Percentiles rank a stretch among this genome's conserved stretches.
These are phyloP conservation scores for Tetropium fuscum DNA, from an alignment of 2,888 invertebrate genomes.

Conservation along the genomic window DNA sequence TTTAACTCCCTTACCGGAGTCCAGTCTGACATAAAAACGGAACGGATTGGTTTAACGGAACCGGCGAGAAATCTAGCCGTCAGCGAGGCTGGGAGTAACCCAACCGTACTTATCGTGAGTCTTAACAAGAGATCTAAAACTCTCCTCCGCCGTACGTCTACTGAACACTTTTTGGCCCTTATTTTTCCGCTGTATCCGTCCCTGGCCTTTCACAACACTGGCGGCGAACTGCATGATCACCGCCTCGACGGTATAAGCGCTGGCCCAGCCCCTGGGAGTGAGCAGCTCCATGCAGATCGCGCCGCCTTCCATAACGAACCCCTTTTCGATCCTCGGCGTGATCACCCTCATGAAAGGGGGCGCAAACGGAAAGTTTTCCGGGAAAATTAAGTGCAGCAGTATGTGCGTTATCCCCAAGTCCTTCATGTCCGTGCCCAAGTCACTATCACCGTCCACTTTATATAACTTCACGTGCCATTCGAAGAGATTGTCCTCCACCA, in stretches of 20 bases:
- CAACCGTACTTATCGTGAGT: conserved; percentile 93
- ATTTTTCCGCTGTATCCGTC: conserved; percentile 82
- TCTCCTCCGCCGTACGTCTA: conserved; percentile 85
- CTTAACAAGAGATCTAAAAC: conserved; percentile 87
- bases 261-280: conserved; percentile 90
- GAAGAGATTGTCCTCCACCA: conserved; percentile 87
- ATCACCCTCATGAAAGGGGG: conserved; percentile 83
- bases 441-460: conserved; percentile 86
- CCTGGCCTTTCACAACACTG: conserved; percentile 89
- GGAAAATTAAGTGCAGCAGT: conserved; percentile 83
- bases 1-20: not conserved
- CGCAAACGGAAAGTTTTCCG: conserved; percentile 90
- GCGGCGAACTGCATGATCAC: conserved; percentile 92
- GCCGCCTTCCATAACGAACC: conserved; percentile 92
- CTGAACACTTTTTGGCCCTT: conserved; percentile 84
- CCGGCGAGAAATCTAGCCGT: conserved; percentile 73
- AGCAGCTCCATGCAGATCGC: conserved; percentile 91
- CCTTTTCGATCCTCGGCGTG: conserved; percentile 74
- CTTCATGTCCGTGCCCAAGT: conserved; percentile 83
- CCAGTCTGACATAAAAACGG: conserved; percentile 37
- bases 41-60: conserved; percentile 35
- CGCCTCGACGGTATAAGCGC: conserved; percentile 88
- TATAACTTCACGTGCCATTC: conserved; percentile 89
- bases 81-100: conserved; percentile 89
- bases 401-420: conserved; percentile 82